Evolutionary conservation across 2,797 vertebrate genomes (phyloP).

Genomic region (Coluber constrictor): DNA sequence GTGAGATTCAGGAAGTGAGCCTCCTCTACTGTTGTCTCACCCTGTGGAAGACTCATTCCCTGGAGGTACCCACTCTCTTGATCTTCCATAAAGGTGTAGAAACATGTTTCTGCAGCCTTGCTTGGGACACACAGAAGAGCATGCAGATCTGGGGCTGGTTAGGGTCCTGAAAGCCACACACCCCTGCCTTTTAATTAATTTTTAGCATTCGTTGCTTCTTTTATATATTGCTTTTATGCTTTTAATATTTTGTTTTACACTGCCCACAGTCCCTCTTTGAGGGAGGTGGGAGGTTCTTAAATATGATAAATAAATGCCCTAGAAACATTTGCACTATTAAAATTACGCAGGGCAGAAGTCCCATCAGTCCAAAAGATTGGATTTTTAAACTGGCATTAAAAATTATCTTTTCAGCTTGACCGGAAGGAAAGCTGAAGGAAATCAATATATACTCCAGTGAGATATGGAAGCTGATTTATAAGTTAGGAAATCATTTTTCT

Average conservation of each 20-base stretch:
- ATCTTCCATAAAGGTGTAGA: not conserved
- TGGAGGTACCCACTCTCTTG: not conserved
- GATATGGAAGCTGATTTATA: conserved; percentile 58
- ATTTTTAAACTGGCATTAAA: not conserved
- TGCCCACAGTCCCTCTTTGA: not conserved
- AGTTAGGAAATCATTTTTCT: conserved; percentile 56
- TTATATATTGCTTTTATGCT: not conserved
- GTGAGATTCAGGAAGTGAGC: not conserved
- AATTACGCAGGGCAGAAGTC: not conserved
- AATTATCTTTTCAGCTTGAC: conserved; percentile 1
- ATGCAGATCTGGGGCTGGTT: not conserved
- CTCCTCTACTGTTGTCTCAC: not conserved
- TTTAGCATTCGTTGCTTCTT: not conserved
- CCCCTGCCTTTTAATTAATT: not conserved
- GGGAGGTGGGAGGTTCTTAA: not conserved
- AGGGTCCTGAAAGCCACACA: not conserved
- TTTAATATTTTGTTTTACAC: not conserved
- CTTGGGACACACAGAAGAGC: not conserved
- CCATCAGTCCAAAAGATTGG: not conserved
- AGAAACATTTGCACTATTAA: not conserved
- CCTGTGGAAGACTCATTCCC: not conserved
- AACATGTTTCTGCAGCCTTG: not conserved
- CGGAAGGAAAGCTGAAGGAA: conserved; percentile 47
- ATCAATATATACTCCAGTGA: conserved; percentile 43
- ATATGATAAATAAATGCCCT: not conserved